A percentile compares a stretch with the other conserved stretches of the same genome.
Conservation (phyloP, 1,140 invertebrate species). For the Epicauta chinensis region DNA sequence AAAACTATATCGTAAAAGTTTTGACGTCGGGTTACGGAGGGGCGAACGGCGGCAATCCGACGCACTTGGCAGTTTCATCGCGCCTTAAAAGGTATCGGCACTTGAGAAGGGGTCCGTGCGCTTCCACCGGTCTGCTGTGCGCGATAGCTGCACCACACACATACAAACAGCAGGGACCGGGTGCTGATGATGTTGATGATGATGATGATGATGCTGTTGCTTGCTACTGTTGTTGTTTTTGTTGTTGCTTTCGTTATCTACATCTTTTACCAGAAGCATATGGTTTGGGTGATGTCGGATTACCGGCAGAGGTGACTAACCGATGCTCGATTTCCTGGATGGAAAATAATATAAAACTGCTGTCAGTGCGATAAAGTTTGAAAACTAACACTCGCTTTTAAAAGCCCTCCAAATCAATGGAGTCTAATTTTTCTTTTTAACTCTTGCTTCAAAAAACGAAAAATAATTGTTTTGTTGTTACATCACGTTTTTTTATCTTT, state of each 20-base stretch:
- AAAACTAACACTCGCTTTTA: too few relatives aligned
- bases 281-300: constrained; percentile 21
- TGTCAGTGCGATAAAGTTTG: too few relatives aligned
- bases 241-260: constrained; percentile 1
- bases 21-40: constrained; percentile 3
- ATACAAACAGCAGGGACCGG: background rate
- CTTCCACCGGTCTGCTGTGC: constrained; percentile 12
- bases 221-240: too few relatives aligned
- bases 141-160: constrained; percentile 7
- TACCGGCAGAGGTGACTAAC: constrained; percentile 24
- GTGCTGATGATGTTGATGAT: background rate
- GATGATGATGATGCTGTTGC: too few relatives aligned
- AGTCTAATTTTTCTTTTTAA: too few relatives aligned
- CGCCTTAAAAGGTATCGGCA: constrained; percentile 39
- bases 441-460: too few relatives aligned
- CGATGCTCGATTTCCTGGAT: constrained; percentile 1
- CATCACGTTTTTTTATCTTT: too few relatives aligned
- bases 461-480: too few relatives aligned
- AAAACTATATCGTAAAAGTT: too few relatives aligned
- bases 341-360: background rate
- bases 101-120: constrained; percentile 35
- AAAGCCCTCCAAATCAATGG: too few relatives aligned
- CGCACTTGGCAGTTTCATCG: constrained; percentile 37
- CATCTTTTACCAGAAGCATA: constrained; percentile 10
- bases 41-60: constrained; percentile 26